phyloP scores from a whole-genome alignment of 2,113 vertebrate genomes.

The Orthonyx spaldingii region DNA sequence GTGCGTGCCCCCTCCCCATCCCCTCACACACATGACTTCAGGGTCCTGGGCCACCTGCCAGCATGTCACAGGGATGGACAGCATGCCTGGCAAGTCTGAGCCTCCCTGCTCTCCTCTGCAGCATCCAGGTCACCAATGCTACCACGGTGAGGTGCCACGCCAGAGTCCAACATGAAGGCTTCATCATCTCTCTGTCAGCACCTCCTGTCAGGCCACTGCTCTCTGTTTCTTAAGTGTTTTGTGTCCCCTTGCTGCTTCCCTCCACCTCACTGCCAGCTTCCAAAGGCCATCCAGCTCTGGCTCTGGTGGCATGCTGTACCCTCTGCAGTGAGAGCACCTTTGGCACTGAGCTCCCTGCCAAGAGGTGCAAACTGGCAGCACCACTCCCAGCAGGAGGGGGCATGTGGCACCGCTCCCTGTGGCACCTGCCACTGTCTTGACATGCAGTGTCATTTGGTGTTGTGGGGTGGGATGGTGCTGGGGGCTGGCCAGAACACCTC shows the following conservation, averaged over 20 bases:
- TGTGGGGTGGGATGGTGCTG: background rate
- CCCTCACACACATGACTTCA: rapidly evolving
- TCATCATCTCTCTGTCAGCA: background rate
- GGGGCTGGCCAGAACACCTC: background rate
- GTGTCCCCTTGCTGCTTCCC: background rate
- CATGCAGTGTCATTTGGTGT: rapidly evolving
- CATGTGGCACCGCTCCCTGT: rapidly evolving
- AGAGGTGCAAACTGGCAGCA: background rate
- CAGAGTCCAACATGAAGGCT: background rate
- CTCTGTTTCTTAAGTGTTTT: background rate
- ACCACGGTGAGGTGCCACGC: rapidly evolving
- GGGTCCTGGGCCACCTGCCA: rapidly evolving
- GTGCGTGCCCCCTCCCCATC: background rate
- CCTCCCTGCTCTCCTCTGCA: background rate
- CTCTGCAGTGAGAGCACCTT: background rate
- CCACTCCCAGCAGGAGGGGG: background rate
- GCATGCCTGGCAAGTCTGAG: background rate
- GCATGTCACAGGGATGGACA: rapidly evolving
- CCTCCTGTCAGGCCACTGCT: background rate
- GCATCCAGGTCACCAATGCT: rapidly evolving
- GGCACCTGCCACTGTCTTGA: rapidly evolving
- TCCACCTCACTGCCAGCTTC: rapidly evolving
- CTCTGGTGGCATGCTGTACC: rapidly evolving
- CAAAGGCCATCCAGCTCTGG: background rate
- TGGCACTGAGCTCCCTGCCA: background rate